Base-by-base conservation (phyloP, 2,888 invertebrate species). In the Amblyjoppa fuscipennis region DNA sequence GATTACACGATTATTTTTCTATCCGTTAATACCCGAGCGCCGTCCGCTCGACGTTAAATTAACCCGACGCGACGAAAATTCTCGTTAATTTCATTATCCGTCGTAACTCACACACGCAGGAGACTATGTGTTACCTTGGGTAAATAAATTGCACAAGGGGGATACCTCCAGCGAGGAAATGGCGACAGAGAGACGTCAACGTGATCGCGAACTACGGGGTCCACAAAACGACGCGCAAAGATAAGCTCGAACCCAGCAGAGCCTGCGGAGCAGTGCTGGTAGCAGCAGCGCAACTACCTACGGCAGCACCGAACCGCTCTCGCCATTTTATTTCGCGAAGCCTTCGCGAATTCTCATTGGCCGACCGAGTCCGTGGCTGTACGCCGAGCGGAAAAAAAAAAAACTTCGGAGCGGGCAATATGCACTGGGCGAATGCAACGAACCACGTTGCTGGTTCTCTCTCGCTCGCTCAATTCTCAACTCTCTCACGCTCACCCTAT, bases 201-300 rank as follows among this genome's bases (percentile, higher is more conserved):
- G 89, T 88, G 95, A 95, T 95, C 95, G 94, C 95, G 95, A 95
- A 95, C 95, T 96, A 95, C 96, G 96, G 96, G 96, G 96, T 96
- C 96, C 96, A 96, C 96, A 96, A 95, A 96, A 96, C 96, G 96
- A 96, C 96, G 97, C 97, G 96, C 96, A 96, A 96, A 96, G 96
- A 96, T 96, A 96, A 95, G 95, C 93, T 93, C 96, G 95, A 96
- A 96, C 95, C 93, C 93, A 93, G 92, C 80, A 83, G 66, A 61
- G 59, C 73, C 51, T 49, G 80, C 73, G 59, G 61, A 59, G 71
- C 59, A 69, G 81, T 84, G 87, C 75, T 71, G 56, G 71, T 77
- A 76, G 81, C 70, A 77, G 82, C 85, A 64, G 73, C 70, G 61
- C 53, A 66, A 45, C 45, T 70, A 38, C 69, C 61, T 53, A 31